Percentiles rank a stretch among this genome's conserved stretches.
phyloP scores from a whole-genome alignment of 1,140 invertebrate genomes.

The Sarcophaga peregrina region DNA sequence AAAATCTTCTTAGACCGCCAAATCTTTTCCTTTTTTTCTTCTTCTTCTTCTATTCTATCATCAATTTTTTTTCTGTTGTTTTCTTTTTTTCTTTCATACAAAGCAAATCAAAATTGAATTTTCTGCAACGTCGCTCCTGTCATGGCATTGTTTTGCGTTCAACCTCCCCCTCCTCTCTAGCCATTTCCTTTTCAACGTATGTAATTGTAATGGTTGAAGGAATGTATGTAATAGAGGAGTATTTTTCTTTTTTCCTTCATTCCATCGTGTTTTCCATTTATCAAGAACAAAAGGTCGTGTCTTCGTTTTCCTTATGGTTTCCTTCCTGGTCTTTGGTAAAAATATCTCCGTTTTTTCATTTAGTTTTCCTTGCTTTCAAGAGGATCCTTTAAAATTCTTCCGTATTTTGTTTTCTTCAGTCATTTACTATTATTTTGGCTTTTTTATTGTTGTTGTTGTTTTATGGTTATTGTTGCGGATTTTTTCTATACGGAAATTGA shows the following conservation, averaged over 20 bases:
- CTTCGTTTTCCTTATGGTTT: conserved; percentile 5
- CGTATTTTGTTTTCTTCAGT: too few species aligned
- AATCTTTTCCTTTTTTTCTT: not conserved
- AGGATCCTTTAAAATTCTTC: not conserved
- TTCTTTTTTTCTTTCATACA: not conserved
- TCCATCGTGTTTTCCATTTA: not conserved
- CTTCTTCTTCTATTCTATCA: not conserved
- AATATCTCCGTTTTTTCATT: not conserved
- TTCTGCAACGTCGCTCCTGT: conserved; percentile 25
- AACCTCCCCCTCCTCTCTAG: not conserved
- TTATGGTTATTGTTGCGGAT: not conserved
- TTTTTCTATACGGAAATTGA: conserved; percentile 31
- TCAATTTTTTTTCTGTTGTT: not conserved
- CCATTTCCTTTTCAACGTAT: not conserved
- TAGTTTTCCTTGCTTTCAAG: not conserved
- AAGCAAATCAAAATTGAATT: conserved; percentile 33
- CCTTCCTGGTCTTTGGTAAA: not conserved
- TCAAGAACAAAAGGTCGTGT: not conserved
- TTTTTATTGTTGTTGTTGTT: not conserved
- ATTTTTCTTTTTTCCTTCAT: not conserved
- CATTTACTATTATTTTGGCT: too few species aligned
- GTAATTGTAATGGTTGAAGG: not conserved
- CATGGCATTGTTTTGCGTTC: conserved; percentile 19
- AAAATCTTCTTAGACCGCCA: not conserved
- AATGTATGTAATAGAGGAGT: not conserved